Base-by-base conservation (phyloP, 2,113 vertebrate species). In the Motacilla tschutschensis region DNA sequence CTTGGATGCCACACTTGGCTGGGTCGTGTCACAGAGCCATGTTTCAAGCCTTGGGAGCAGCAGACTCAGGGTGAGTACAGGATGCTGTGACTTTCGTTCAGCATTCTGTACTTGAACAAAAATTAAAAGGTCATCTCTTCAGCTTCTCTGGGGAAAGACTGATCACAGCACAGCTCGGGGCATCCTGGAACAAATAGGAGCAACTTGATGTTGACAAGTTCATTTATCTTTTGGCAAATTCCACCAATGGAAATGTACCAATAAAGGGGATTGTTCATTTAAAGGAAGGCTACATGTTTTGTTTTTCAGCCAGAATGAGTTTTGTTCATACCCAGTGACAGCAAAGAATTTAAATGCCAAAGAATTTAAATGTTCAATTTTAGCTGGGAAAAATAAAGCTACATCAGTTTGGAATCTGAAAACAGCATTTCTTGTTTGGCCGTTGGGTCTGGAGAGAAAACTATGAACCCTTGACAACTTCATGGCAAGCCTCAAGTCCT, bases 111-210 rank as follows among this genome's bases (percentile, higher is more conserved):
- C 57, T 40, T 54, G 69, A 83, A 65, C 44, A 79, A 66, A 88
- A 89, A 83, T 54, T 74, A 47, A 83, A 92, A 91, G 72, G 72
- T 84, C 82, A 81, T 31, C 62, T 80, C 86, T 93, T 64, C 58
- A 63, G 25, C 24, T 86, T 82, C 38, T 20, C 41, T 54, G 43
- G 50, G 41, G 59, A 67, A 93, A 81, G 65, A 73, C 36, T 79
- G 79, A 94, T 87, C 71, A 60, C 57, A 12, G 48, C 25, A 89
- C 12, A 15, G 70, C 57, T 63, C 21, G 4, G 29, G 70, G 77
- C 46, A 77, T 48, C 55, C 40, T 43, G 46, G 36, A 62, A 89
- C 28, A 85, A 91, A 55, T 0, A 72, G 31, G 50, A 88, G 47
- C 40, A 70, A 69, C 55, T 77, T 62, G n/a, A 51, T 29, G 29